phyloP scores from a whole-genome alignment of 1,140 invertebrate species.

The Hycleus phaleratus region DNA sequence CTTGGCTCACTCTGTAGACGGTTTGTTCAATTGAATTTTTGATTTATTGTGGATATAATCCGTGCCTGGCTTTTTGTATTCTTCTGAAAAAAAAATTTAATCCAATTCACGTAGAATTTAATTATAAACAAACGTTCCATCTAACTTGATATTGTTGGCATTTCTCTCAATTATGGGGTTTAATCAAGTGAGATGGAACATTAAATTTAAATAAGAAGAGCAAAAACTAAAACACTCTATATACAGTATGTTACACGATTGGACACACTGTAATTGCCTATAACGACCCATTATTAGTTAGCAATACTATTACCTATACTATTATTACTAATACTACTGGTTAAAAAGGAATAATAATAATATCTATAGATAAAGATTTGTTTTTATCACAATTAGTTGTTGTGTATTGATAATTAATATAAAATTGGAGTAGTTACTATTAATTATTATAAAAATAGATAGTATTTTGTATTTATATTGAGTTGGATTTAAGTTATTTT shows the following conservation, averaged over 20 bases:
- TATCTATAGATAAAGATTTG: background rate
- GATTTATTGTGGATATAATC: too few relatives aligned
- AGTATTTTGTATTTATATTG: background rate
- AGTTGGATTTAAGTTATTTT: background rate
- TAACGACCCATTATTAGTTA: too few relatives aligned
- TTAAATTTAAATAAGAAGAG: too few relatives aligned
- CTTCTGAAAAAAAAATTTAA: too few relatives aligned
- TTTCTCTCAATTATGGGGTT: background rate
- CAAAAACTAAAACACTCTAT: too few relatives aligned
- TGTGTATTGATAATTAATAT: background rate
- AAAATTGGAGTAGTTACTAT: background rate
- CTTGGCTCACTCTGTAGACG: too few relatives aligned
- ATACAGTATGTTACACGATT: too few relatives aligned
- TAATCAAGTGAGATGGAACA: background rate
- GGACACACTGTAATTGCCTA: too few relatives aligned
- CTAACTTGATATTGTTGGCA: background rate
- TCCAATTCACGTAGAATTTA: background rate
- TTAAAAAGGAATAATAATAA: slow-evolving; percentile 16
- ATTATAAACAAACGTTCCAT: background rate
- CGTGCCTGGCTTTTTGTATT: too few relatives aligned
- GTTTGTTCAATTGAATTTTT: too few relatives aligned
- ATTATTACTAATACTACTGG: background rate
- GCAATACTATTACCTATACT: too few relatives aligned
- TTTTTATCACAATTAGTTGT: slow-evolving; percentile 5
- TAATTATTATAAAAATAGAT: background rate